These are phyloP conservation scores for Aptenodytes patagonicus DNA, from an alignment of 2,113 vertebrate genomes.

Conservation along the genomic window DNA sequence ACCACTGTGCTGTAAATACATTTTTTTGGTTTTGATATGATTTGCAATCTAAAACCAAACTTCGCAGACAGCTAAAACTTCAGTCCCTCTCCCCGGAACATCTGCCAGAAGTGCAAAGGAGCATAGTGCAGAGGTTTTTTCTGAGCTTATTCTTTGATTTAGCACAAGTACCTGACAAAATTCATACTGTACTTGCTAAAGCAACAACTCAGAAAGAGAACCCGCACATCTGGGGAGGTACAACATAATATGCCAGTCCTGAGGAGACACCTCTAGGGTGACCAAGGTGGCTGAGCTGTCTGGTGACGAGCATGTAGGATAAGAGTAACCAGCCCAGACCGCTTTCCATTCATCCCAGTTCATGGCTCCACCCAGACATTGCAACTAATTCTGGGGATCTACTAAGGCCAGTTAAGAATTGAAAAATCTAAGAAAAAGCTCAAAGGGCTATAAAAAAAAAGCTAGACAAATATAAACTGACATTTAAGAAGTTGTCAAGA, in stretches of 20 bases:
- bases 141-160: neutral
- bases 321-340: neutral
- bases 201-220: neutral
- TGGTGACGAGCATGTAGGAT: accelerated
- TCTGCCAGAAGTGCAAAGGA: neutral
- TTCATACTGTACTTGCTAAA: neutral
- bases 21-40: neutral
- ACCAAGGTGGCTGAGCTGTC: neutral
- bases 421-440: neutral
- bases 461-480: neutral
- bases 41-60: neutral
- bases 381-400: neutral
- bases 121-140: neutral
- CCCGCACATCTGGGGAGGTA: accelerated
- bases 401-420: neutral
- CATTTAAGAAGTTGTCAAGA: neutral
- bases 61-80: neutral
- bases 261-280: neutral
- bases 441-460: neutral
- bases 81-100: neutral
- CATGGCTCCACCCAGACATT: neutral
- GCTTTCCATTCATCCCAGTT: neutral
- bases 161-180: neutral
- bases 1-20: accelerated
- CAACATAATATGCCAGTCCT: neutral